These are phyloP conservation scores for Campoletis sonorensis DNA, from an alignment of 1,140 invertebrate genomes.

Conservation along the genomic window DNA sequence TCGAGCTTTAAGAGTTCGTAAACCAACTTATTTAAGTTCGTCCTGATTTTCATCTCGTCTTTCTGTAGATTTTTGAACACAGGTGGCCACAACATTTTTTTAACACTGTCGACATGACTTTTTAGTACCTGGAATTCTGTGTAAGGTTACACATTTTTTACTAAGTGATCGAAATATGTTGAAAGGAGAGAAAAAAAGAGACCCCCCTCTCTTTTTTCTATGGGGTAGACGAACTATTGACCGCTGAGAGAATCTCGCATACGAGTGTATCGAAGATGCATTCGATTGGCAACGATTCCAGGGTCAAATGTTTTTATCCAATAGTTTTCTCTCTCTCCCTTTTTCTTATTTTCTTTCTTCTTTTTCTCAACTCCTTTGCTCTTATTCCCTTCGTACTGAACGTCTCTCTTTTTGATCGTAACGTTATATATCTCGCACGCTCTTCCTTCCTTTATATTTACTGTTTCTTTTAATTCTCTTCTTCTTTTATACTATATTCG, in stretches of 20 bases:
- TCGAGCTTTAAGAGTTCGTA: too few species aligned
- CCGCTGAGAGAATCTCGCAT: not conserved
- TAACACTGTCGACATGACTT: not conserved
- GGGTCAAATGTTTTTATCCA: slow-evolving; percentile 32
- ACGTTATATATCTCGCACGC: not conserved
- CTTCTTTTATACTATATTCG: slow-evolving; percentile 10
- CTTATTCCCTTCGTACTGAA: not conserved
- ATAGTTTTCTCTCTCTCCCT: not conserved
- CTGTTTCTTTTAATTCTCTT: not conserved
- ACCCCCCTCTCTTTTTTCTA: not conserved
- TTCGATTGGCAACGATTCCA: slow-evolving; percentile 17
- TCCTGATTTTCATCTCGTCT: too few species aligned
- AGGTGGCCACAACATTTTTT: too few species aligned
- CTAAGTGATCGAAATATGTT: not conserved
- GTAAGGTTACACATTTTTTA: not conserved
- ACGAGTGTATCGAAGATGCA: slow-evolving; percentile 22
- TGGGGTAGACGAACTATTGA: slow-evolving; percentile 39
- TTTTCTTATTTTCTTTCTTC: not conserved
- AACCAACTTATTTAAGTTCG: too few species aligned
- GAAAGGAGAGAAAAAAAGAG: too few species aligned
- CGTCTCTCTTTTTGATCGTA: not conserved
- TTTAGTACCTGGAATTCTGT: slow-evolving; percentile 30
- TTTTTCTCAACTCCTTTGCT: not conserved
- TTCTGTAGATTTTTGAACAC: too few species aligned
- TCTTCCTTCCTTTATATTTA: not conserved